These are phyloP conservation scores for Bolinopsis microptera DNA, from an alignment of 37 sponge, comb jelly and placozoan species.

Conservation along the genomic window DNA sequence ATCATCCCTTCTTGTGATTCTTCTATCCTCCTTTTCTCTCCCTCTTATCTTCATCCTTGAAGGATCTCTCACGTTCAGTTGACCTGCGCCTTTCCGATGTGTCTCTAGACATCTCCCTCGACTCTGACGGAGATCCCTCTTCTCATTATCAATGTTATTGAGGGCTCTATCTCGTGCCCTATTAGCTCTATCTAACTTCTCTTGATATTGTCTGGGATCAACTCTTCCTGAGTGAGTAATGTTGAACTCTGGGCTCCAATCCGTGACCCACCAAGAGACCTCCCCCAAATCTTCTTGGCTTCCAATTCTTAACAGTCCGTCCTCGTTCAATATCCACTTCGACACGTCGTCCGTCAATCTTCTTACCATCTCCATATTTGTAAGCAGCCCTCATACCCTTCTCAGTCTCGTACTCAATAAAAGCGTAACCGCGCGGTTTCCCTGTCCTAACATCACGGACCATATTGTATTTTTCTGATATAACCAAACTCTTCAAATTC, in stretches of 20 bases:
- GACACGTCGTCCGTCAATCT: slow-evolving; percentile 89
- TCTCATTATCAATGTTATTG: slow-evolving; percentile 54
- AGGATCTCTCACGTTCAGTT: slow-evolving; percentile 4
- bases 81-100: slow-evolving; percentile 1
- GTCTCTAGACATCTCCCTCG: slow-evolving; percentile 33
- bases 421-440: slow-evolving; percentile 94
- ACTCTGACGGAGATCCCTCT: slow-evolving; percentile 63
- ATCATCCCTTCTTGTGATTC: slow-evolving; percentile 38
- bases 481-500: slow-evolving; percentile 95
- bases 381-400: slow-evolving; percentile 96
- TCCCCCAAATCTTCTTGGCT: slow-evolving; percentile 93
- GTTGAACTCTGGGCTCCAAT: slow-evolving; percentile 83
- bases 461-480: slow-evolving; percentile 74
- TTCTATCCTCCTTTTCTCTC: not conserved
- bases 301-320: slow-evolving; percentile 93
- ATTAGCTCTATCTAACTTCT: not conserved
- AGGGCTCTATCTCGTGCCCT: not conserved
- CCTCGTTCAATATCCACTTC: slow-evolving; percentile 95
- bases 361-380: slow-evolving; percentile 97
- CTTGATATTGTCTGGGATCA: slow-evolving; percentile 78
- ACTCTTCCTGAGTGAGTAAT: slow-evolving; percentile 95
- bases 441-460: slow-evolving; percentile 69
- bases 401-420: slow-evolving; percentile 92
- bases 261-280: slow-evolving; percentile 93
- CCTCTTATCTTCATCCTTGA: not conserved